These are phyloP conservation scores for Thysanoteuthis rhombus DNA, from an alignment of 2,888 invertebrate species.

Conservation along the genomic window DNA sequence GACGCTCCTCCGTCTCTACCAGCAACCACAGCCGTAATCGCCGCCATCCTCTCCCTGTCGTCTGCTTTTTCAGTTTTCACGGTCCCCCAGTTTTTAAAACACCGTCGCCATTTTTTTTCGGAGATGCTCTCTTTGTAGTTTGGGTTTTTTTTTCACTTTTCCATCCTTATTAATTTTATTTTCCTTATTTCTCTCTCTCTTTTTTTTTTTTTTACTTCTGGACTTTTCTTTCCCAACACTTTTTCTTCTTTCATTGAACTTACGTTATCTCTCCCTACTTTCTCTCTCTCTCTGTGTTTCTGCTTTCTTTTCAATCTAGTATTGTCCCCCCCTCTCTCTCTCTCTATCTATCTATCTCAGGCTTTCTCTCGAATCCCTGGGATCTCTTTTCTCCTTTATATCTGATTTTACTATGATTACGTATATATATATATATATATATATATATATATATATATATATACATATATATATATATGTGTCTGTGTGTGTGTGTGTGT, in stretches of 20 bases:
- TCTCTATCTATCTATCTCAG: too few relatives aligned
- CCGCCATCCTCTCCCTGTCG: background rate
- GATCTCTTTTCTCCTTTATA: background rate
- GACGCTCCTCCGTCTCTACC: background rate
- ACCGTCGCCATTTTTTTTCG: background rate
- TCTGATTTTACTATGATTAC: background rate
- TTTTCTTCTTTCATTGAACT: background rate
- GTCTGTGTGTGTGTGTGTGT: background rate
- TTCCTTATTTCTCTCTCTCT: background rate
- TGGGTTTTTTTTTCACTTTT: background rate
- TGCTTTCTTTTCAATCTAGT: too few relatives aligned
- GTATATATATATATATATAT: too few relatives aligned
- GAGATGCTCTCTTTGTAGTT: background rate
- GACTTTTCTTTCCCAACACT: background rate
- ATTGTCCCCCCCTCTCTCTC: too few relatives aligned
- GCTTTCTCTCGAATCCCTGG: background rate
- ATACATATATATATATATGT: background rate
- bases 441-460: background rate
- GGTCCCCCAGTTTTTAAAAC: background rate
- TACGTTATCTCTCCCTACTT: background rate
- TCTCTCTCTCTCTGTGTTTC: too few relatives aligned
- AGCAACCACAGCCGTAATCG: background rate
- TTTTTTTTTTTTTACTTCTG: background rate
- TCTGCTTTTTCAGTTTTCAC: constrained; percentile 12
- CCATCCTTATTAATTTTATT: background rate